A percentile compares a stretch with the other conserved stretches of the same genome.
Evolutionary conservation across 2,113 vertebrate species (phyloP).

Genomic region (Dipodomys stephensi): DNA sequence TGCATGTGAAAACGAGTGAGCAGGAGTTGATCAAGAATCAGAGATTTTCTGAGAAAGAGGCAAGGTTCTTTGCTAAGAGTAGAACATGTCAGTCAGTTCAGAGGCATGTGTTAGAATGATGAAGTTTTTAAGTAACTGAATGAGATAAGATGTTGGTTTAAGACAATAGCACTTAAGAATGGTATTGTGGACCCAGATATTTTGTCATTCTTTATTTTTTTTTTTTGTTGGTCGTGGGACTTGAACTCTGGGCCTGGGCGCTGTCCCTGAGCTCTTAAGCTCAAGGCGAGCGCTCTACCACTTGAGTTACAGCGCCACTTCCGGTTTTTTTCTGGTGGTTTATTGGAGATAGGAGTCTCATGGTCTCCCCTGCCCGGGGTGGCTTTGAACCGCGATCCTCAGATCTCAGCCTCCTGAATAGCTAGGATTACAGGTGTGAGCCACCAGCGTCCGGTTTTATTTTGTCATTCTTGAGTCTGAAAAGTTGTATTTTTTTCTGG

Average conservation of each 20-base stretch:
- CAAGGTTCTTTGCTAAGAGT: neutral
- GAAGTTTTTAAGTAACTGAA: neutral
- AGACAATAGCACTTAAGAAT: constrained; percentile 1
- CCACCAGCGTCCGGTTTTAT: too few relatives aligned
- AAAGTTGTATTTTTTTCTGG: neutral
- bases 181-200: neutral
- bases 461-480: neutral
- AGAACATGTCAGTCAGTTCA: neutral
- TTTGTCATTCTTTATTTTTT: neutral
- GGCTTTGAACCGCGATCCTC: too few relatives aligned
- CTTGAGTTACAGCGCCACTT: too few relatives aligned
- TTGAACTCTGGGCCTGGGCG: too few relatives aligned
- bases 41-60: neutral
- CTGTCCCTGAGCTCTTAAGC: too few relatives aligned
- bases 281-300: too few relatives aligned
- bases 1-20: neutral
- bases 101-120: neutral
- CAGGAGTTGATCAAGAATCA: neutral
- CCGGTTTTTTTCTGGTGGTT: too few relatives aligned
- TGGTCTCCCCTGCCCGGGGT: too few relatives aligned
- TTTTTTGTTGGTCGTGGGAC: too few relatives aligned
- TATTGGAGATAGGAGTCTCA: too few relatives aligned
- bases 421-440: too few relatives aligned
- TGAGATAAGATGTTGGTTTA: neutral
- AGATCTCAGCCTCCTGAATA: too few relatives aligned